Evolutionary conservation across 2,113 vertebrate genomes (phyloP).

Genomic region (Ardeotis arabs): DNA sequence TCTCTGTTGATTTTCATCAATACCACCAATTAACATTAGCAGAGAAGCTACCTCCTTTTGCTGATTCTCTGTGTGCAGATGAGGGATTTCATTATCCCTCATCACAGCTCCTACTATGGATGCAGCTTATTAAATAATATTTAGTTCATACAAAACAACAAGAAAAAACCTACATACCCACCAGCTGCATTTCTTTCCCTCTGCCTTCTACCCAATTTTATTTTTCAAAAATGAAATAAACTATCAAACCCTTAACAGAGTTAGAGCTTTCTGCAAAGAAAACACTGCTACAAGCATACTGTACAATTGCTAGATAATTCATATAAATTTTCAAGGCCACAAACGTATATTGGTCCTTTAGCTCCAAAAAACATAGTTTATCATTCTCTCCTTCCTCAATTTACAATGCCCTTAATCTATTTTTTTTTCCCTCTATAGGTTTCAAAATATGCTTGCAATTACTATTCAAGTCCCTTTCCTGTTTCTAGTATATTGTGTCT

Average conservation of each 20-base stretch:
- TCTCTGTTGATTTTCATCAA: constrained; percentile 5
- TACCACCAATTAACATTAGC: background rate
- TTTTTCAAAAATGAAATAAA: constrained; percentile 4
- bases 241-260: background rate
- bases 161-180: background rate
- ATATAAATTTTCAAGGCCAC: background rate
- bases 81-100: background rate
- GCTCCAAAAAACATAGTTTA: background rate
- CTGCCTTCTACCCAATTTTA: background rate
- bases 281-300: background rate
- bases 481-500: constrained; percentile 1
- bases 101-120: background rate
- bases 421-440: background rate
- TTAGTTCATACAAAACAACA: background rate
- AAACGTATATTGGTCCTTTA: constrained; percentile 4
- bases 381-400: constrained; percentile 13
- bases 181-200: background rate
- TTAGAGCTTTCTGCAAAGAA: constrained; percentile 34
- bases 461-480: constrained; percentile 7
- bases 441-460: constrained; percentile 42
- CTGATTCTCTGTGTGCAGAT: background rate
- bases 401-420: constrained; percentile 14
- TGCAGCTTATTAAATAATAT: background rate
- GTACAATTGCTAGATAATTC: constrained; percentile 8
- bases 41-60: background rate